These are phyloP conservation scores for Leptopilina myrica DNA, from an alignment of 2,888 invertebrate genomes.

Conservation along the genomic window DNA sequence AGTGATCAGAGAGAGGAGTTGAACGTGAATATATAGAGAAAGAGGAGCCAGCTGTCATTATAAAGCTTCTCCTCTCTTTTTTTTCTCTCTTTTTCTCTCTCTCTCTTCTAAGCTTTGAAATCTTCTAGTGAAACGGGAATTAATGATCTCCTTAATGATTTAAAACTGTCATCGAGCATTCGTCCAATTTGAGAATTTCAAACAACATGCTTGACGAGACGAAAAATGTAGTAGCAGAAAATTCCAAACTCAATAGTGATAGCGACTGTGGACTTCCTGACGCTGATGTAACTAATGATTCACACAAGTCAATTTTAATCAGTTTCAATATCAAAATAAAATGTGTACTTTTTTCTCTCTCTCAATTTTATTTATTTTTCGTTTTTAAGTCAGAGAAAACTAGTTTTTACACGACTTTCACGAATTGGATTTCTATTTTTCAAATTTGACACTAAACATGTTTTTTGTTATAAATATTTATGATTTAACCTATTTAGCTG, in stretches of 20 bases:
- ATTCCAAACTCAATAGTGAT: conserved; percentile 14
- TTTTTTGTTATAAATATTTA: neutral
- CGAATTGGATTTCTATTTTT: neutral
- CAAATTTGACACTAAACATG: neutral
- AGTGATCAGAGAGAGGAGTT: neutral
- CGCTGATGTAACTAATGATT: conserved; percentile 18
- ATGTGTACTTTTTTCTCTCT: no score
- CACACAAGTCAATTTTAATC: neutral
- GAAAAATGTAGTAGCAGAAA: conserved; percentile 3
- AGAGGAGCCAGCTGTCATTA: conserved; percentile 9
- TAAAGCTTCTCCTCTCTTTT: neutral
- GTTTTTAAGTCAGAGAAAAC: neutral
- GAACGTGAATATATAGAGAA: neutral
- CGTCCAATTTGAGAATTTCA: neutral
- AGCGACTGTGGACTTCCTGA: conserved; percentile 16
- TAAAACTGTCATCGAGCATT: conserved; percentile 30
- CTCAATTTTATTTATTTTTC: no score
- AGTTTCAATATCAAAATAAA: neutral
- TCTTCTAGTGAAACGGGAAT: conserved; percentile 2
- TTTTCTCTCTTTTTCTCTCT: no score
- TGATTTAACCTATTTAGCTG: no score
- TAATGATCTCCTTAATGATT: conserved; percentile 38
- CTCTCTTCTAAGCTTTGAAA: neutral
- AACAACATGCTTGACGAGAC: conserved; percentile 13
- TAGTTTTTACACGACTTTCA: neutral